A percentile compares a stretch with the other conserved stretches of the same genome.
Evolutionary conservation across 2,888 invertebrate species (phyloP).

Genomic region (Scaptomyza caliginosa): DNA sequence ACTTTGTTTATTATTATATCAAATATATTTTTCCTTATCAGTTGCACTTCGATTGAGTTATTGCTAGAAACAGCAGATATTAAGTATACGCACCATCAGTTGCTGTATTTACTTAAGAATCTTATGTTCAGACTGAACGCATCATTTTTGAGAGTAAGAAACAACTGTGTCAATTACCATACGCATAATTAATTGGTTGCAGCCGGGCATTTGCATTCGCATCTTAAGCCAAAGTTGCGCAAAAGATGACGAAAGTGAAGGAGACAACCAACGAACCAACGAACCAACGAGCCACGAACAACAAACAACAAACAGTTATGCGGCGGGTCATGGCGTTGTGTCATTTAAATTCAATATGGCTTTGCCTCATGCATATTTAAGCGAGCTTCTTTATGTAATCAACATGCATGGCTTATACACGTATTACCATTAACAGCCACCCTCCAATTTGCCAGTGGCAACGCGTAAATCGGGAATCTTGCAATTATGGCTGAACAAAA

Average conservation of each 20-base stretch:
- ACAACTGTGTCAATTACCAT: not conserved
- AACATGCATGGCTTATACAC: slow-evolving; percentile 43
- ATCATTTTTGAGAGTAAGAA: not conserved
- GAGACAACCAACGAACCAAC: too few relatives aligned
- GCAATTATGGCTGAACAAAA: slow-evolving; percentile 6
- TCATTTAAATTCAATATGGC: slow-evolving; percentile 38
- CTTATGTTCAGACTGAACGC: not conserved
- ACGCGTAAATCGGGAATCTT: slow-evolving; percentile 27
- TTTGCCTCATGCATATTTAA: slow-evolving; percentile 58
- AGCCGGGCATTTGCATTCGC: not conserved
- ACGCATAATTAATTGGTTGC: slow-evolving; percentile 3
- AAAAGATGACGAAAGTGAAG: not conserved
- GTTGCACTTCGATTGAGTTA: not conserved
- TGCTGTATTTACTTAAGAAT: not conserved
- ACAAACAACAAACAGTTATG: not conserved
- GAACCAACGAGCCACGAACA: too few relatives aligned
- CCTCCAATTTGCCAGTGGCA: slow-evolving; percentile 37
- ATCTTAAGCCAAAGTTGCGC: not conserved
- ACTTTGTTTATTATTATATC: too few relatives aligned
- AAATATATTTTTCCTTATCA: not conserved
- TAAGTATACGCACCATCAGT: not conserved
- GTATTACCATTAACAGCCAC: slow-evolving; percentile 45
- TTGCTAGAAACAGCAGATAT: not conserved
- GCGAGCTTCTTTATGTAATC: slow-evolving; percentile 43
- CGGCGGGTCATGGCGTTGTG: not conserved